These are phyloP conservation scores for Podotricha telesiphe DNA, from an alignment of 2,888 invertebrate species.

Conservation along the genomic window DNA sequence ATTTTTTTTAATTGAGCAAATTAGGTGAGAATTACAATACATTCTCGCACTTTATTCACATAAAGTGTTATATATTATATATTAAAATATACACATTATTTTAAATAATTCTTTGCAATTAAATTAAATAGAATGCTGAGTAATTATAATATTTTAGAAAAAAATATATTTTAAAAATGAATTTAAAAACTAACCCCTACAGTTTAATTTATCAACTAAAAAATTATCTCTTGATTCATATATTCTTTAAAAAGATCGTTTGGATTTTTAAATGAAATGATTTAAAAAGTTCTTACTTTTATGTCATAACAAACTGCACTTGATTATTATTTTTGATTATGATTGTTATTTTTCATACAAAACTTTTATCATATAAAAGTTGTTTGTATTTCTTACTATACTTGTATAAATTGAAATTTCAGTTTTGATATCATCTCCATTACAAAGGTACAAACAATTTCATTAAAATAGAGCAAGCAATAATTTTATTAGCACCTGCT, in stretches of 20 bases:
- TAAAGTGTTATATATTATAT: no score
- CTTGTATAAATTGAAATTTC: background rate
- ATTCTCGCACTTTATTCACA: background rate
- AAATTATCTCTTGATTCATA: background rate
- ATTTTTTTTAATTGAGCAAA: background rate
- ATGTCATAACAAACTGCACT: no score
- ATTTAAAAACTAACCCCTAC: background rate
- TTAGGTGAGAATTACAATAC: background rate
- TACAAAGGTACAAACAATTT: background rate
- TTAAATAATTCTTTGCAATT: background rate
- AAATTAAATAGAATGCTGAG: background rate
- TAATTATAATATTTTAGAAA: background rate
- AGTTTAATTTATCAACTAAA: background rate
- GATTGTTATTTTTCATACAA: background rate
- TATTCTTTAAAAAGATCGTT: background rate
- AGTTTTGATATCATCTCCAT: background rate
- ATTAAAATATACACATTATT: background rate
- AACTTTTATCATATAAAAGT: no score
- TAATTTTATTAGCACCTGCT: no score
- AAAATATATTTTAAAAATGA: background rate
- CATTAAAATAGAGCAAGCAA: background rate
- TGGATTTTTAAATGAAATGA: background rate
- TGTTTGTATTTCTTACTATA: background rate
- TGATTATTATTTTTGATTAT: no score
- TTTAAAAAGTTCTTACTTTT: no score